phyloP scores from a whole-genome alignment of 2,888 invertebrate genomes.

The Lottia gigantea region DNA sequence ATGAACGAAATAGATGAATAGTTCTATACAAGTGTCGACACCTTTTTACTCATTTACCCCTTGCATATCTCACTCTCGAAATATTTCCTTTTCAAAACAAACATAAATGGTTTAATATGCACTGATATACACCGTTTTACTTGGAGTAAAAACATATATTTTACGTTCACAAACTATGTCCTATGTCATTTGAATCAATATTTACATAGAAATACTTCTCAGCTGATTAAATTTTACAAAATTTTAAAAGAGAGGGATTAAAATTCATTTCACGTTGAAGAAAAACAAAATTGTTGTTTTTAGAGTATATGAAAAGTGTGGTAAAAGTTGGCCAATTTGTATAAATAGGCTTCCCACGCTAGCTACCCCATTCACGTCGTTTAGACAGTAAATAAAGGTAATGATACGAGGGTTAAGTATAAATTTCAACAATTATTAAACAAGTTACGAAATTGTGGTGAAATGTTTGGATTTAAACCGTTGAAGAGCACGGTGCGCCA shows the following conservation, averaged over 20 bases:
- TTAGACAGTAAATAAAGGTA: slow-evolving; percentile 1
- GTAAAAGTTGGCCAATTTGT: slow-evolving; percentile 9
- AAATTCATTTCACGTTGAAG: slow-evolving; percentile 5
- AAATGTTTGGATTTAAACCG: background rate
- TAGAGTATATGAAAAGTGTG: background rate
- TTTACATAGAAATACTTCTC: slow-evolving; percentile 4
- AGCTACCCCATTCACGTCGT: slow-evolving; percentile 1
- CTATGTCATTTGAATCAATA: slow-evolving; percentile 7
- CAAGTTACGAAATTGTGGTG: background rate
- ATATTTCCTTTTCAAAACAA: background rate
- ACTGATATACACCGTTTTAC: background rate
- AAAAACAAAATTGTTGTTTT: slow-evolving; percentile 10
- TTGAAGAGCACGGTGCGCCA: slow-evolving; percentile 4
- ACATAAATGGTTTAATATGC: slow-evolving; percentile 2
- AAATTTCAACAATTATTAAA: slow-evolving; percentile 10
- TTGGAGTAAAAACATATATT: slow-evolving; percentile 10
- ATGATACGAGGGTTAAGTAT: slow-evolving; percentile 2
- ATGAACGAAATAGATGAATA: too few relatives aligned
- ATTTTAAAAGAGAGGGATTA: background rate
- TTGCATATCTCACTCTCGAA: background rate
- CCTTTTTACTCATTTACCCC: background rate
- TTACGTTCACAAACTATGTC: slow-evolving; percentile 3
- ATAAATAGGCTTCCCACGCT: slow-evolving; percentile 5
- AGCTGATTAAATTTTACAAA: slow-evolving; percentile 8
- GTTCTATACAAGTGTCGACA: too few relatives aligned